phyloP scores from a whole-genome alignment of 2,888 invertebrate genomes.

The Agrotis segetum region DNA sequence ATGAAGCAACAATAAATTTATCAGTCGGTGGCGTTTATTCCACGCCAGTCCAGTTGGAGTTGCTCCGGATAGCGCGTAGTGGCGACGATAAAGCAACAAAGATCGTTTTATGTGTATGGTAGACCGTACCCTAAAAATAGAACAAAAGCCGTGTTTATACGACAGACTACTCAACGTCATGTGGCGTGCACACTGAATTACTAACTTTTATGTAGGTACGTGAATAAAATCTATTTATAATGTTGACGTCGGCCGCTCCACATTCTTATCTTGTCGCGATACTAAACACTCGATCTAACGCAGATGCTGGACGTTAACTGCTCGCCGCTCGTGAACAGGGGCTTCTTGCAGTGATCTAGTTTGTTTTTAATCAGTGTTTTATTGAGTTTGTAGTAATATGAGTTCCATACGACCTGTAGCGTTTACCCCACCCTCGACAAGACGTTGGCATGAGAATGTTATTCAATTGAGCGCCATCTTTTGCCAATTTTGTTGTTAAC shows the following conservation, averaged over 20 bases:
- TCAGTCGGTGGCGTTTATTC: conserved; percentile 43
- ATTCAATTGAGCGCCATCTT: conserved; percentile 18
- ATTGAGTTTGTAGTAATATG: conserved; percentile 40
- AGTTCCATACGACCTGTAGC: conserved; percentile 11
- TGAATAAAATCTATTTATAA: conserved; percentile 90
- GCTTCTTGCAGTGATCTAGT: conserved; percentile 52
- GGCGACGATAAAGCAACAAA: conserved; percentile 68
- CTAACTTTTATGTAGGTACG: conserved; percentile 80
- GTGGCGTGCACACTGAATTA: conserved; percentile 79
- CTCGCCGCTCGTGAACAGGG: conserved; percentile 56
- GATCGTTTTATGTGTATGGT: conserved; percentile 68
- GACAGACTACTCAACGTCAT: conserved; percentile 77
- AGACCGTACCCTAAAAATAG: conserved; percentile 73
- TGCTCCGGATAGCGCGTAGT: conserved; percentile 56
- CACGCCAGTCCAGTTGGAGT: conserved; percentile 47
- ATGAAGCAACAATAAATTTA: conserved; percentile 47
- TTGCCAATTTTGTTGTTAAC: conserved; percentile 5
- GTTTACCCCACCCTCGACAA: background rate
- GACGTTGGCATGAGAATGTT: conserved; percentile 14
- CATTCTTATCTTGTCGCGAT: conserved; percentile 86
- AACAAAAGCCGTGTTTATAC: conserved; percentile 73
- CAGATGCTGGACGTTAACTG: conserved; percentile 75
- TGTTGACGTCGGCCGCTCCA: conserved; percentile 85
- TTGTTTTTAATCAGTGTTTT: conserved; percentile 48
- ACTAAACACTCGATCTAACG: conserved; percentile 77